These are phyloP conservation scores for Pholis gunnellus DNA, from an alignment of 2,113 vertebrate species.

Conservation along the genomic window DNA sequence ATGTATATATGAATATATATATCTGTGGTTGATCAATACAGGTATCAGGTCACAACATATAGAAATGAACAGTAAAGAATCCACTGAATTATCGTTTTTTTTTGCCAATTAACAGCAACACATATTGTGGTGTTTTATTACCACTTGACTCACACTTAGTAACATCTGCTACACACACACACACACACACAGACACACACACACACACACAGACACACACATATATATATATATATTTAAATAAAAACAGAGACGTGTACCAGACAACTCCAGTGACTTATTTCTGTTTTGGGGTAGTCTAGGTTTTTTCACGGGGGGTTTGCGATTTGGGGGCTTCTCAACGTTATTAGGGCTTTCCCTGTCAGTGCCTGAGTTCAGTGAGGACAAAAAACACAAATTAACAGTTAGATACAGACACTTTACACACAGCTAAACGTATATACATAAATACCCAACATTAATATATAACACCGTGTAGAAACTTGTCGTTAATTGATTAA, in stretches of 20 bases:
- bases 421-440: slow-evolving; percentile 42
- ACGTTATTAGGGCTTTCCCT: slow-evolving; percentile 81
- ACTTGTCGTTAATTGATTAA: background rate
- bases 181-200: slow-evolving; percentile 18
- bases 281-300: slow-evolving; percentile 85
- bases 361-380: slow-evolving; percentile 79
- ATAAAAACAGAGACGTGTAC: slow-evolving; percentile 77
- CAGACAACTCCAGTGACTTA: slow-evolving; percentile 83
- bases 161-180: slow-evolving; percentile 12
- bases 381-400: slow-evolving; percentile 67
- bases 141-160: background rate
- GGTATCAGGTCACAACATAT: background rate
- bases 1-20: background rate
- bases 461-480: background rate
- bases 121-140: background rate
- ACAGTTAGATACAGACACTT: slow-evolving; percentile 66
- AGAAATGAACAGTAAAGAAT: background rate
- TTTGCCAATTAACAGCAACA: slow-evolving; percentile 8
- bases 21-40: background rate
- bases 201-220: slow-evolving; percentile 35
- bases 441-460: slow-evolving; percentile 11
- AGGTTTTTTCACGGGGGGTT: slow-evolving; percentile 85
- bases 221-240: slow-evolving; percentile 36
- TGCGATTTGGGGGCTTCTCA: slow-evolving; percentile 84
- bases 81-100: background rate